These are phyloP conservation scores for Hybos culiciformis DNA, from an alignment of 2,888 invertebrate species.

Conservation along the genomic window DNA sequence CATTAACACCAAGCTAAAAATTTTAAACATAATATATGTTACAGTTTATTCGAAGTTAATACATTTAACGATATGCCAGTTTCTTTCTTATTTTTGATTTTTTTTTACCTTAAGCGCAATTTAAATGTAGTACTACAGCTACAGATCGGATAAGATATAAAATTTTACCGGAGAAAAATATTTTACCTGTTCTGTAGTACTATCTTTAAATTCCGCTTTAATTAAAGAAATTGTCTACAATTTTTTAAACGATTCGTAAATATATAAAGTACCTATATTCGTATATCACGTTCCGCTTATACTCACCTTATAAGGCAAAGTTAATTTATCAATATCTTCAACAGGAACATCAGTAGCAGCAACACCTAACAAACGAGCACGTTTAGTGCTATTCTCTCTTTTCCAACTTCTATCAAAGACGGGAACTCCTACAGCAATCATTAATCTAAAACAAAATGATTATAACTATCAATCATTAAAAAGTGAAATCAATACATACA, in stretches of 20 bases:
- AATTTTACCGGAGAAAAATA: too few relatives aligned
- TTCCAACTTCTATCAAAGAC: conserved; percentile 68
- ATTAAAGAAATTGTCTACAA: too few relatives aligned
- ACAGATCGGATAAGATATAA: too few relatives aligned
- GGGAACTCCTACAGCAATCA: conserved; percentile 86
- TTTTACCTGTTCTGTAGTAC: too few relatives aligned
- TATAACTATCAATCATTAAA: too few relatives aligned
- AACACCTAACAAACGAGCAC: conserved; percentile 77
- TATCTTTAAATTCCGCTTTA: too few relatives aligned
- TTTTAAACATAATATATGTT: neutral
- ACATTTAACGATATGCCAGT: neutral
- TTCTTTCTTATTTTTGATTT: too few relatives aligned
- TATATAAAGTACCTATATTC: neutral
- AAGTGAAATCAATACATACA: too few relatives aligned
- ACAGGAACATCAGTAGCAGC: conserved; percentile 77
- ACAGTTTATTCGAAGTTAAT: neutral
- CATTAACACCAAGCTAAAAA: conserved; percentile 79
- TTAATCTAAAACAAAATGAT: too few relatives aligned
- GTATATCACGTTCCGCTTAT: neutral
- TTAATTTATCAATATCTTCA: conserved; percentile 76
- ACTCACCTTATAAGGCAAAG: conserved; percentile 79
- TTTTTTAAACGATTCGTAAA: neutral
- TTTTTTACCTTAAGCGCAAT: too few relatives aligned
- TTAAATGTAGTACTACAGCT: too few relatives aligned
- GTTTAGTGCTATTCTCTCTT: conserved; percentile 24